Percentiles rank a stretch among this genome's conserved stretches.
These are phyloP conservation scores for Tyria jacobaeae DNA, from an alignment of 2,888 invertebrate genomes.

Conservation along the genomic window DNA sequence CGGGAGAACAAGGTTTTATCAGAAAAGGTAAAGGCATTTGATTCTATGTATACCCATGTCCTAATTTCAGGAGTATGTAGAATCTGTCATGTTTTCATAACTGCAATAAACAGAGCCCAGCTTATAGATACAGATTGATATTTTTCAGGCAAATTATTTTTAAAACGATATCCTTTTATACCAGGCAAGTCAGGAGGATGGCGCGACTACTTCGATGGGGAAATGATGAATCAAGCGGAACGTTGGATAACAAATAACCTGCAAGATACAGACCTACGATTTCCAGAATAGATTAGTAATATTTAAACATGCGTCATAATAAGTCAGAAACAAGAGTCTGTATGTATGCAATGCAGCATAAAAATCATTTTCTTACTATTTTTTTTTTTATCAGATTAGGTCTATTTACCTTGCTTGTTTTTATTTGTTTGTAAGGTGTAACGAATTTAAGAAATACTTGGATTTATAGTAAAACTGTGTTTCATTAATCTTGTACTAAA, in stretches of 20 bases:
- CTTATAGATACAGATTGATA: background rate
- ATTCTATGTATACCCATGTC: no score
- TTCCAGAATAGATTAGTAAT: constrained; percentile 12
- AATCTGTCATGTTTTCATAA: background rate
- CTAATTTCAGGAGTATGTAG: background rate
- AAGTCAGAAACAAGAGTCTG: background rate
- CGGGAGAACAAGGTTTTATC: constrained; percentile 40
- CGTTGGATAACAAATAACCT: constrained; percentile 88
- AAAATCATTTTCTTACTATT: no score
- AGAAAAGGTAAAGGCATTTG: constrained; percentile 45
- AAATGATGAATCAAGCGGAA: constrained; percentile 87
- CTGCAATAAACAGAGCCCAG: background rate
- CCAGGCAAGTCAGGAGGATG: constrained; percentile 70
- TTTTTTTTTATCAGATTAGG: no score
- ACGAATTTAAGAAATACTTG: no score
- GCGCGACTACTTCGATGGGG: constrained; percentile 88
- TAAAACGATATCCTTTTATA: background rate
- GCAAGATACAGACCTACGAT: constrained; percentile 58
- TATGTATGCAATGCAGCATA: no score
- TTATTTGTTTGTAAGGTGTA: no score
- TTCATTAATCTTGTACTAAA: no score
- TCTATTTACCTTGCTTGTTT: background rate
- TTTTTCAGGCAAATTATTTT: background rate
- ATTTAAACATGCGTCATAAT: background rate
- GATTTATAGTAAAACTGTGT: no score